Evolutionary conservation across 2,113 vertebrate genomes (phyloP).

Genomic region (Thymallus thymallus): DNA sequence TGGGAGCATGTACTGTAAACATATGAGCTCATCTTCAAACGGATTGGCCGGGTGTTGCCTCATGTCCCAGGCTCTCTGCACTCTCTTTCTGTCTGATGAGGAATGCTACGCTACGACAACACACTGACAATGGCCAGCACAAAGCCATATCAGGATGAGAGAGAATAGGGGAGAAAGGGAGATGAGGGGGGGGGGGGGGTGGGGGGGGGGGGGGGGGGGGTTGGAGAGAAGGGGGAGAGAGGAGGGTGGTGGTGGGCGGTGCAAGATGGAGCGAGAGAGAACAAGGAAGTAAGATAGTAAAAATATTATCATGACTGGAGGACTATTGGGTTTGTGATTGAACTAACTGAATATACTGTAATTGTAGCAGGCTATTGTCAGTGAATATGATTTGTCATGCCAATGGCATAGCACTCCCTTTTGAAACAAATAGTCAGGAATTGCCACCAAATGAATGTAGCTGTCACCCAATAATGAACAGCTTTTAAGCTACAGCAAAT

Average conservation of each 20-base stretch:
- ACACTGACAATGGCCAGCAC: not conserved
- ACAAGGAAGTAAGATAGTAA: not conserved
- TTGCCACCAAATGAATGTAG: not conserved
- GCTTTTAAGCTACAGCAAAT: no score
- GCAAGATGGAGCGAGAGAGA: not conserved
- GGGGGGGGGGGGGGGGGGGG: not conserved
- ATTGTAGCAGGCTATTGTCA: no score
- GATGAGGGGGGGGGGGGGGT: not conserved
- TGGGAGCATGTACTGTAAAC: slow-evolving; percentile 4
- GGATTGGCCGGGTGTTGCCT: not conserved
- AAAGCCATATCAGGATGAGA: slow-evolving; percentile 14
- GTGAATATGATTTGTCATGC: not conserved
- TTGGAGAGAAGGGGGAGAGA: not conserved
- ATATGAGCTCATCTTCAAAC: not conserved
- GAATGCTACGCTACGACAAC: not conserved
- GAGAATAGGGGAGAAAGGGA: not conserved
- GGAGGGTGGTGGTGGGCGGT: not conserved
- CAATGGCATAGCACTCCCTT: not conserved
- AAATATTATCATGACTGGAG: not conserved
- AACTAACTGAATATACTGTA: not conserved
- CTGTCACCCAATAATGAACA: no score
- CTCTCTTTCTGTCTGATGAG: not conserved
- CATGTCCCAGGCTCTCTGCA: not conserved
- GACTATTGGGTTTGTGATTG: not conserved
- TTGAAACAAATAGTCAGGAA: not conserved